Evolutionary conservation across 2,113 vertebrate species (phyloP), one percentile per base, ranked within the genome.

Genomic region (Ia io): DNA sequence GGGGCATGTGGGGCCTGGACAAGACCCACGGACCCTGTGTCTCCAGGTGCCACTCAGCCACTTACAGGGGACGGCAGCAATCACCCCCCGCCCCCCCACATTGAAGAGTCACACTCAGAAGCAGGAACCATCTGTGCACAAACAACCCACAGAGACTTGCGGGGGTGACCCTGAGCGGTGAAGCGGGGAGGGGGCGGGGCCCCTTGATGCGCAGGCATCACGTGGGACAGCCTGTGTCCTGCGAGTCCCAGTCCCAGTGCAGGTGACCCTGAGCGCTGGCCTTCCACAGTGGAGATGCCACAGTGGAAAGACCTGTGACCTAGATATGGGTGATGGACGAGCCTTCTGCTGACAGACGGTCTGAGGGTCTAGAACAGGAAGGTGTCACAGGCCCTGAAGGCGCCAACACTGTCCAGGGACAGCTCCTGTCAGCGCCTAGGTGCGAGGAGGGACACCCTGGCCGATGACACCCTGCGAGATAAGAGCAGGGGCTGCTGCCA

Each of bases 1-100:
- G 1, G 18, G 20, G 88, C 7, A 18, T 1, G 5, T 9, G 1
- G 65, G 32, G 10, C 59, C 23, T 25, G 59, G 25, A 28, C 25
- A 28, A 28, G 59, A 61, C 23, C 56, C 25, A 61, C 10, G 10
- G 59, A 28, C 25, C 59, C 56, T 25, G 56, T 10, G 4, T 61
- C 25, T 59, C 56, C 9, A 61, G 59, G 59, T 11, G 59, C 32
- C 65, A 32, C 30, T 59, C 32, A 1, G 35, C 61, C 42, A 3
- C 35, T 23, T 4, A 11, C 35, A 14, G 22, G 18, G 32, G 23
- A 28, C 12, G 6, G 61, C 61, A 6, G 61, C 61, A 6, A 32
- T 16, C 20, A 1, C 0, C 1, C 1, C 5, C 0, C 9, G 6
- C 73, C 74, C 12, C 0, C 23, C 59, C 63, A 32, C 63, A 65